Evolutionary conservation across 2,797 vertebrate species (phyloP).

Genomic region (Danio aesculapii): DNA sequence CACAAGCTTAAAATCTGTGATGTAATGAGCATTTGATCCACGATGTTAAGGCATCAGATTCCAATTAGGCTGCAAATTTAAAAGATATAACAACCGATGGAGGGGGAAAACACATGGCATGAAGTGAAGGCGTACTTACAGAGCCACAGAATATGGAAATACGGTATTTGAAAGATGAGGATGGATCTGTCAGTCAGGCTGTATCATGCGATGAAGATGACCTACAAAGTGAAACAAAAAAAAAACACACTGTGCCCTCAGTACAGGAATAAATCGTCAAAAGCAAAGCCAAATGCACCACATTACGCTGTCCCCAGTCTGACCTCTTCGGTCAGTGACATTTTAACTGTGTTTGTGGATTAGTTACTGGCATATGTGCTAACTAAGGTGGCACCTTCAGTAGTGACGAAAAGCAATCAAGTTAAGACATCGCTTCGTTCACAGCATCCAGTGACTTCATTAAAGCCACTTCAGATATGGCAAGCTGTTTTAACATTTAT

Average conservation of each 20-base stretch:
- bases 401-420: constrained; percentile 57
- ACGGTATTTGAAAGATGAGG: constrained; percentile 84
- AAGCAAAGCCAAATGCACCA: constrained; percentile 56
- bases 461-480: constrained; percentile 14
- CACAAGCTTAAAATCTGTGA: constrained; percentile 33
- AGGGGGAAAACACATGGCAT: constrained; percentile 61
- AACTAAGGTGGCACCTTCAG: constrained; percentile 71
- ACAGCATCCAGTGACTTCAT: constrained; percentile 65
- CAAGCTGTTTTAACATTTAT: constrained; percentile 17
- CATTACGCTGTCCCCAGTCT: constrained; percentile 39
- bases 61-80: constrained; percentile 18
- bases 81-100: constrained; percentile 12
- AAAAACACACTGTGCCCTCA: constrained; percentile 80
- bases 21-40: constrained; percentile 41
- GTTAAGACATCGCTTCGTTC: constrained; percentile 55
- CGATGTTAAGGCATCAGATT: constrained; percentile 40
- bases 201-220: constrained; percentile 96
- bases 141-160: constrained; percentile 89
- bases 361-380: constrained; percentile 41
- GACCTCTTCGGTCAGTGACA: constrained; percentile 60
- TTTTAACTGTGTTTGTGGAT: constrained; percentile 56
- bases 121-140: constrained; percentile 90
- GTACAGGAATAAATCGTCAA: constrained; percentile 72
- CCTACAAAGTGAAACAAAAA: constrained; percentile 92
- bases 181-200: constrained; percentile 90